Conservation (phyloP, 1,140 invertebrate genomes). For the Temnothorax curvispinosus region DNA sequence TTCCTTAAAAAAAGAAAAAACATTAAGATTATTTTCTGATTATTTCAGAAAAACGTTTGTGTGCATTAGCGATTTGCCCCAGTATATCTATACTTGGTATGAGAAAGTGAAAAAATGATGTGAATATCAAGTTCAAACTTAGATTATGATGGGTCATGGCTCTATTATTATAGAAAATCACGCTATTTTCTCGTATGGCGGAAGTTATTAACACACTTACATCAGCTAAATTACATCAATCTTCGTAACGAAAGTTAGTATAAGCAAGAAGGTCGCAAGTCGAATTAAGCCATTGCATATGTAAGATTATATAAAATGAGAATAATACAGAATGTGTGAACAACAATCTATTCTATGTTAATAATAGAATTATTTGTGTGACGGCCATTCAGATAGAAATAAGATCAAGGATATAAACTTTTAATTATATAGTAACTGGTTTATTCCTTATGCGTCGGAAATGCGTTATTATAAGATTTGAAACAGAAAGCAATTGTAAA, state of each 20-base stretch:
- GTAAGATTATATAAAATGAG: neutral
- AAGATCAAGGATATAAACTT: slow-evolving; percentile 2
- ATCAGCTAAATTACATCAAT: slow-evolving; percentile 45
- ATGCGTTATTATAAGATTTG: neutral
- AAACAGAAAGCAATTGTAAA: neutral
- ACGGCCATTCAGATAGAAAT: neutral
- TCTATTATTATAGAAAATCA: slow-evolving; percentile 26
- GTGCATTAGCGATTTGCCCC: neutral
- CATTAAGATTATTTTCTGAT: neutral
- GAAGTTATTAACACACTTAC: slow-evolving; percentile 57
- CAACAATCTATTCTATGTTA: slow-evolving; percentile 9
- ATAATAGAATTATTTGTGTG: neutral
- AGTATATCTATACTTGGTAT: neutral
- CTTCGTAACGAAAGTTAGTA: neutral
- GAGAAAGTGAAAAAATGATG: neutral
- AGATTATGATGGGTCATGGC: slow-evolving; percentile 13
- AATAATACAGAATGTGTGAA: slow-evolving; percentile 2
- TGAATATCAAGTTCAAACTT: slow-evolving; percentile 40
- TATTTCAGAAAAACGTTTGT: neutral
- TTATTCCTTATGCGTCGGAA: neutral
- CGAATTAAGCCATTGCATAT: slow-evolving; percentile 5
- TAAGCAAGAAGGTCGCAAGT: neutral
- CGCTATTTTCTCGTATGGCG: slow-evolving; percentile 27
- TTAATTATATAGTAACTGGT: neutral
- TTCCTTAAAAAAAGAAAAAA: neutral